These are phyloP conservation scores for Echiichthys vipera DNA, from an alignment of 2,797 vertebrate species.

Conservation along the genomic window DNA sequence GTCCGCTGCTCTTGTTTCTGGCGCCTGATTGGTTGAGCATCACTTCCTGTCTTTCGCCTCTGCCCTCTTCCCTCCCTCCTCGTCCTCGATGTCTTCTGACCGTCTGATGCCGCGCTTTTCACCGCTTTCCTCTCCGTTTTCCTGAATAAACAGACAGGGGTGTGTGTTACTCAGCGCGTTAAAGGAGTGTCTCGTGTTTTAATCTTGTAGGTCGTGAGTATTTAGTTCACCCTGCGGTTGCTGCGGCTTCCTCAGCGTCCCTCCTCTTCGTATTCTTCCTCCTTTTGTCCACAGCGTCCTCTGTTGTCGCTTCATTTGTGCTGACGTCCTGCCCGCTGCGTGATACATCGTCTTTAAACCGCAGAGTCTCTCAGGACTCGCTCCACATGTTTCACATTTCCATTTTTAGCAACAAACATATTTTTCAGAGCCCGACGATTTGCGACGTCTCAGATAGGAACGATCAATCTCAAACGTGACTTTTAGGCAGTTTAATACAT, in stretches of 20 bases:
- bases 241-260: not conserved
- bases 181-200: not conserved
- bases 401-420: not conserved
- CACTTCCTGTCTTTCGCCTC: conserved; percentile 17
- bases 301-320: not conserved
- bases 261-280: conserved; percentile 1
- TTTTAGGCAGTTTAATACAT: not conserved
- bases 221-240: conserved; percentile 15
- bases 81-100: conserved; percentile 14
- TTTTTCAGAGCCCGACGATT: not conserved
- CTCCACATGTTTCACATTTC: not conserved
- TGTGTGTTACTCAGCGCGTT: not conserved
- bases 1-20: conserved; percentile 4
- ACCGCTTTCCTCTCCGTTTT: conserved; percentile 6
- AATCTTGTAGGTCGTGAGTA: not conserved
- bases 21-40: conserved; percentile 11
- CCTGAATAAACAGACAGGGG: conserved; percentile 14
- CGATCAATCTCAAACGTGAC: not conserved
- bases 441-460: not conserved
- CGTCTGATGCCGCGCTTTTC: conserved; percentile 25
- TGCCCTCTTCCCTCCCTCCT: conserved; percentile 20
- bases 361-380: conserved; percentile 1
- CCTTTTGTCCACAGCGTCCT: not conserved
- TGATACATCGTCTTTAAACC: not conserved
- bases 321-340: not conserved